Evolutionary conservation across 2,797 vertebrate genomes (phyloP).

Genomic region (Myotis findleyi): DNA sequence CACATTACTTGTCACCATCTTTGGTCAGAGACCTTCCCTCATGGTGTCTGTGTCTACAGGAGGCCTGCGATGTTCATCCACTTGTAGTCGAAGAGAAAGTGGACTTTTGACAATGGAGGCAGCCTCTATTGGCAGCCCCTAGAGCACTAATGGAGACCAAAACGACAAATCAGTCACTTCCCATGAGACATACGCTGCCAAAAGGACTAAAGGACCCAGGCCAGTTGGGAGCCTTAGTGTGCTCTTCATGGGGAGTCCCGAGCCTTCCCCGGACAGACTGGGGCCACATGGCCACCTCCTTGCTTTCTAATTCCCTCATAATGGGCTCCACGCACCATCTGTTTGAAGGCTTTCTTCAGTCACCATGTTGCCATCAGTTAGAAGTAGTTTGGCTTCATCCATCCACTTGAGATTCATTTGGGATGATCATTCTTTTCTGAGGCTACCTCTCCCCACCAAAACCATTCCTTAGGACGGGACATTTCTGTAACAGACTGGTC

Average conservation of each 20-base stretch:
- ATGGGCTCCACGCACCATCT: not conserved
- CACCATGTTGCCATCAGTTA: not conserved
- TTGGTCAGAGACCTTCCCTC: not conserved
- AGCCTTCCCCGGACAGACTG: not conserved
- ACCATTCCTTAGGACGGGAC: not conserved
- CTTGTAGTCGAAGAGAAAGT: not conserved
- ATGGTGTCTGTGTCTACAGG: not conserved
- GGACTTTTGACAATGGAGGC: not conserved
- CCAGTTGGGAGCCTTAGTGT: fast-evolving
- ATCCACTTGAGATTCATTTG: not conserved
- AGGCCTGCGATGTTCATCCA: not conserved
- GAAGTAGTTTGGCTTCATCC: not conserved
- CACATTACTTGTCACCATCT: too few relatives aligned
- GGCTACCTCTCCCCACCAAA: not conserved
- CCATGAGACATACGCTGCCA: not conserved
- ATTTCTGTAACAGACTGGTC: not conserved
- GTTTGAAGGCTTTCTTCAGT: too few relatives aligned
- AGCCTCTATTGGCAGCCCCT: not conserved
- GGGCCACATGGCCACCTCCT: not conserved
- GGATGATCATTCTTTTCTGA: not conserved
- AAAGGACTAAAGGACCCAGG: not conserved
- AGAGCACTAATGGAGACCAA: not conserved
- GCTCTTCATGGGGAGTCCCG: not conserved
- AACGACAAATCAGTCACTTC: not conserved
- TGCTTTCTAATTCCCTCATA: not conserved